phyloP scores from a whole-genome alignment of 2,797 vertebrate species.

The Gymnodraco acuticeps region DNA sequence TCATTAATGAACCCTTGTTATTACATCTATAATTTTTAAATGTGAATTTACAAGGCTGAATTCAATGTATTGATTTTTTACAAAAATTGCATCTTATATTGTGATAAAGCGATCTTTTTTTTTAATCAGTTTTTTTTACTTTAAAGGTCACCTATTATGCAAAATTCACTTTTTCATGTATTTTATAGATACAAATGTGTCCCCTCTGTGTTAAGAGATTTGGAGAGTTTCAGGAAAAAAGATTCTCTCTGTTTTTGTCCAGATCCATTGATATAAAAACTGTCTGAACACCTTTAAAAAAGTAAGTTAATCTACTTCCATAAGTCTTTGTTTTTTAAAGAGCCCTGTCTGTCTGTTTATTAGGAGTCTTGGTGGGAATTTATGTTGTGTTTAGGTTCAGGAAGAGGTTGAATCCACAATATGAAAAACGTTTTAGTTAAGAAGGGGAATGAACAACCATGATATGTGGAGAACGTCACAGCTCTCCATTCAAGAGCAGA shows the following conservation, averaged over 20 bases:
- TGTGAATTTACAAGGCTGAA: constrained; percentile 5
- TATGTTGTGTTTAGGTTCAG: constrained; percentile 8
- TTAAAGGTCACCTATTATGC: neutral
- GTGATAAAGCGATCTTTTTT: neutral
- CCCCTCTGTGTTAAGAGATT: too few relatives aligned
- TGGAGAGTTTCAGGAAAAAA: too few relatives aligned
- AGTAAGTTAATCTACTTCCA: neutral
- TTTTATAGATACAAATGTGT: too few relatives aligned
- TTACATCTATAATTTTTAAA: constrained; percentile 2
- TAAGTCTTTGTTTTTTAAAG: constrained; percentile 6
- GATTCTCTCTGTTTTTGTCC: too few relatives aligned
- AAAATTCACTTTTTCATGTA: too few relatives aligned
- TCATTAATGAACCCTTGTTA: neutral
- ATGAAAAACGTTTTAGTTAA: constrained; percentile 15
- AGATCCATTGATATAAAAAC: too few relatives aligned
- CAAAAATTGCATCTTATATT: constrained; percentile 20
- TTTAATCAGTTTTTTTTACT: constrained; percentile 2
- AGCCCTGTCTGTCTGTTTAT: constrained; percentile 5
- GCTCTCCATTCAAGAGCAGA: constrained; percentile 36
- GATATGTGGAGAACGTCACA: constrained; percentile 21
- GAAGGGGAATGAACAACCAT: neutral
- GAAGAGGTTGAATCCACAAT: constrained; percentile 23
- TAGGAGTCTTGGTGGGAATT: neutral
- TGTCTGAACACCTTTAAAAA: neutral
- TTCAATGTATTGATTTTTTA: neutral